A percentile compares a stretch with the other conserved stretches of the same genome.
Conservation (phyloP, 2,113 vertebrate species). For the Pomatostomus ruficeps region DNA sequence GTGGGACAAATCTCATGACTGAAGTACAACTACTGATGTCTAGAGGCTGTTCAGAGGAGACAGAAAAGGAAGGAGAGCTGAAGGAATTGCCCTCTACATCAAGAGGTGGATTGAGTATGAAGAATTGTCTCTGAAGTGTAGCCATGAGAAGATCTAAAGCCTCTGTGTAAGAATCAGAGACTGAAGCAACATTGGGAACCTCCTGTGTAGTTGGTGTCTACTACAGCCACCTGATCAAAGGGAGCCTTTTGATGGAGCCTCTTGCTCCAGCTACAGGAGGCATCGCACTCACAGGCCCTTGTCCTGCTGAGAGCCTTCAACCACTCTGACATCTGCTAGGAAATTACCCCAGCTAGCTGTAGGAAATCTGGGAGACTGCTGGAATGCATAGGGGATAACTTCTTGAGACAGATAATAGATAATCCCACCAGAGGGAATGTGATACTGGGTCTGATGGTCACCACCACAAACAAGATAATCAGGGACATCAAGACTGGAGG, state of each 20-base stretch:
- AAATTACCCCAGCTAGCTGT: neutral
- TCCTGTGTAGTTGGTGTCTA: too few relatives aligned
- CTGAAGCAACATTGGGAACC: neutral
- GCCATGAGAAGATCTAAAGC: neutral
- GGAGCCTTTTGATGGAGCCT: too few relatives aligned
- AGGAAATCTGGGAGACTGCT: neutral
- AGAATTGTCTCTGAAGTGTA: neutral
- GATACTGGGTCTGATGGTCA: neutral
- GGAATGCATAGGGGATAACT: too few relatives aligned
- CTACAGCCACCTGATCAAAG: neutral
- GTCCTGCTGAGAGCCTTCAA: neutral
- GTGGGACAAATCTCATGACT: neutral
- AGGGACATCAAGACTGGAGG: neutral
- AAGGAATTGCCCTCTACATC: neutral
- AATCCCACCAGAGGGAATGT: neutral
- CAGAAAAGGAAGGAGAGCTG: neutral
- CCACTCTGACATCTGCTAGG: too few relatives aligned
- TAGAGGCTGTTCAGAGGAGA: neutral
- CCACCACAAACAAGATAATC: neutral
- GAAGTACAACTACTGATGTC: neutral
- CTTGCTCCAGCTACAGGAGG: neutral
- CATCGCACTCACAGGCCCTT: rapidly evolving
- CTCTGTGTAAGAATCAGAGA: neutral
- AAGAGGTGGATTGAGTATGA: neutral
- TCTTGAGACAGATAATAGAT: neutral